Evolutionary conservation across 2,113 vertebrate species (phyloP).

Genomic region (Leptobrachium ailaonicum): DNA sequence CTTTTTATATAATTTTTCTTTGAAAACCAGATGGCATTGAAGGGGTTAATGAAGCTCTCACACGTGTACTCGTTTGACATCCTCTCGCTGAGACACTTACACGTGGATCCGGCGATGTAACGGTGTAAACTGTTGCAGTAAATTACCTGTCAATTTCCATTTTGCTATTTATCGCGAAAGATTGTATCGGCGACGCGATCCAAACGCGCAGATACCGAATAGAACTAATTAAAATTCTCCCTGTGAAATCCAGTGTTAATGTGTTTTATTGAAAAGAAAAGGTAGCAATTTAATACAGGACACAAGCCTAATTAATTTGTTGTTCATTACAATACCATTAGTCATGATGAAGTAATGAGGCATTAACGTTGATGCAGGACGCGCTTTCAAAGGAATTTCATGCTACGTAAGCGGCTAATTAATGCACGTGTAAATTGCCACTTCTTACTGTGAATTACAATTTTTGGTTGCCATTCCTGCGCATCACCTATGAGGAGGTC

Average conservation of each 20-base stretch:
- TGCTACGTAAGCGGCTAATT: slow-evolving; percentile 44
- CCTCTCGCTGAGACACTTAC: background rate
- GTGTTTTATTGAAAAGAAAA: slow-evolving; percentile 46
- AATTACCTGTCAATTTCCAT: background rate
- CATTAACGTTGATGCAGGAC: slow-evolving; percentile 44
- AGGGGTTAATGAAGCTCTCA: too few relatives aligned
- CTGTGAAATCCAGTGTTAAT: slow-evolving; percentile 39
- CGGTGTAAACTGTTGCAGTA: background rate
- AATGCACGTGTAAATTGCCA: slow-evolving; percentile 37
- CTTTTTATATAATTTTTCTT: too few relatives aligned
- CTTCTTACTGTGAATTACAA: slow-evolving; percentile 37
- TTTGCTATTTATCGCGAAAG: slow-evolving; percentile 10
- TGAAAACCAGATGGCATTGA: too few relatives aligned
- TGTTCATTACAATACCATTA: slow-evolving; percentile 50
- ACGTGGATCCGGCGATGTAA: background rate
- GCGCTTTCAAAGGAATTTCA: slow-evolving; percentile 47
- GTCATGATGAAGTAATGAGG: slow-evolving; percentile 47
- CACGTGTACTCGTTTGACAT: too few relatives aligned
- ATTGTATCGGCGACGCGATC: slow-evolving; percentile 19
- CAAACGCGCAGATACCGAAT: slow-evolving; percentile 29
- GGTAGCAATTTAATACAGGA: slow-evolving; percentile 47
- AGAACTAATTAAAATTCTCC: slow-evolving; percentile 44
- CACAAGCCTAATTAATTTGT: slow-evolving; percentile 46
- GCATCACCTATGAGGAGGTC: slow-evolving; percentile 12
- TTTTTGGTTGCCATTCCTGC: slow-evolving; percentile 31